These are phyloP conservation scores for Python bivittatus DNA, from an alignment of 2,113 vertebrate species.

Conservation along the genomic window DNA sequence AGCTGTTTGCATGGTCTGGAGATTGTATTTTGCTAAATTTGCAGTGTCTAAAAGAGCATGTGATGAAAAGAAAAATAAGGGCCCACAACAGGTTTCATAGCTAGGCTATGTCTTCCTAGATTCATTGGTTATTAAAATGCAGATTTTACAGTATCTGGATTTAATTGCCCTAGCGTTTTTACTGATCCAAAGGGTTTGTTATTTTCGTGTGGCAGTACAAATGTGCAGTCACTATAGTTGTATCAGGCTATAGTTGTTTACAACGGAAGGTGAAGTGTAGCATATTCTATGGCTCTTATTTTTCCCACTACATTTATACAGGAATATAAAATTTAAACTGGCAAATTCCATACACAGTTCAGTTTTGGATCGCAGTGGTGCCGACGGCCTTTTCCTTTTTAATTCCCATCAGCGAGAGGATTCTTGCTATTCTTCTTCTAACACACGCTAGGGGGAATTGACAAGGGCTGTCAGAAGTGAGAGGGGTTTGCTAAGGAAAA, in stretches of 20 bases:
- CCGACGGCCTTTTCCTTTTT: not conserved
- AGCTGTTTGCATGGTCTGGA: not conserved
- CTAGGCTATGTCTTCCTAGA: not conserved
- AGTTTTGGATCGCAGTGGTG: not conserved
- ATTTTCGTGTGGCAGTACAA: too few species aligned
- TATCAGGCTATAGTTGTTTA: not conserved
- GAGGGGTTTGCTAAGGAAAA: not conserved
- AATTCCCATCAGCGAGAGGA: not conserved
- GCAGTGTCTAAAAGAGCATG: not conserved
- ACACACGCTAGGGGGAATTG: not conserved
- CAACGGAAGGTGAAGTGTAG: not conserved
- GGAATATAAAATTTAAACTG: not conserved
- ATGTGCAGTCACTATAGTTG: not conserved
- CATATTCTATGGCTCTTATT: too few species aligned
- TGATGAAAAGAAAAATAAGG: not conserved
- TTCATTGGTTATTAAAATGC: not conserved
- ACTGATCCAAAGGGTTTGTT: not conserved
- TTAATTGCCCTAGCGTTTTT: not conserved
- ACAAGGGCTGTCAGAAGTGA: not conserved
- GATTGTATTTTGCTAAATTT: not conserved
- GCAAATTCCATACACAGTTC: too few species aligned
- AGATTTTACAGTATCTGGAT: not conserved
- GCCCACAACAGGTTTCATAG: too few species aligned
- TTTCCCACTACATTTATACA: not conserved
- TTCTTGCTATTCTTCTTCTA: not conserved